These are phyloP conservation scores for Lithophane ornitopus DNA, from an alignment of 2,888 invertebrate species.

Conservation along the genomic window DNA sequence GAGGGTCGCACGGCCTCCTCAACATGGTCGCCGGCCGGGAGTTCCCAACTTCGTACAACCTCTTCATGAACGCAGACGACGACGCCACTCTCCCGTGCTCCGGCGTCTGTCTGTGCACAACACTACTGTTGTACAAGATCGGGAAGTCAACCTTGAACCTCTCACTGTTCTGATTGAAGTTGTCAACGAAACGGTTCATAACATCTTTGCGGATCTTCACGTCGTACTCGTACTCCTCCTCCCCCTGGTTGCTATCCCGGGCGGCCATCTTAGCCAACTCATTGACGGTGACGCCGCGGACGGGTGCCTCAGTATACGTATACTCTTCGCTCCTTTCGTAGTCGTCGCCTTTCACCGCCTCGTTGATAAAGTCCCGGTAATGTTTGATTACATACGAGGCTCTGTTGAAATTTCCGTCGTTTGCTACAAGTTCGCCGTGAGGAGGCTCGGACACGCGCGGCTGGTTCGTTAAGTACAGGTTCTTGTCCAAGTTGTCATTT, in stretches of 20 bases:
- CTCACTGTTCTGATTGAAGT: constrained; percentile 84
- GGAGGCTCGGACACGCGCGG: constrained; percentile 61
- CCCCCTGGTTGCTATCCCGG: constrained; percentile 36
- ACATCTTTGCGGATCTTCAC: constrained; percentile 79
- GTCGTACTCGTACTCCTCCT: constrained; percentile 81
- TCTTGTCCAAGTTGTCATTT: constrained; percentile 63
- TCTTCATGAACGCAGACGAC: constrained; percentile 80
- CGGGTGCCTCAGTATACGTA: constrained; percentile 69
- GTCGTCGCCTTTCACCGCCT: constrained; percentile 74
- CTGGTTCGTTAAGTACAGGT: constrained; percentile 70
- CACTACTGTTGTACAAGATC: constrained; percentile 82
- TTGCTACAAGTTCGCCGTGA: constrained; percentile 56
- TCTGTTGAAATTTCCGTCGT: constrained; percentile 75
- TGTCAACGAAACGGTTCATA: constrained; percentile 81
- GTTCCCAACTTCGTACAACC: constrained; percentile 70
- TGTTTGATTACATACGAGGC: constrained; percentile 82
- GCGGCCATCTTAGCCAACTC: constrained; percentile 60
- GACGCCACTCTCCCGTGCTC: constrained; percentile 76
- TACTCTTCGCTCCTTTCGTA: constrained; percentile 74
- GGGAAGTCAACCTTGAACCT: constrained; percentile 83
- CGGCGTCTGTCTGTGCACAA: constrained; percentile 74
- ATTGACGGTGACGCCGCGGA: constrained; percentile 68
- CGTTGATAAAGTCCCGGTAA: constrained; percentile 80
- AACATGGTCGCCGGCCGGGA: constrained; percentile 43
- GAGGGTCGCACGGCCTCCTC: constrained; percentile 71